These are phyloP conservation scores for Fringilla coelebs DNA, from an alignment of 2,797 vertebrate species.

Conservation along the genomic window DNA sequence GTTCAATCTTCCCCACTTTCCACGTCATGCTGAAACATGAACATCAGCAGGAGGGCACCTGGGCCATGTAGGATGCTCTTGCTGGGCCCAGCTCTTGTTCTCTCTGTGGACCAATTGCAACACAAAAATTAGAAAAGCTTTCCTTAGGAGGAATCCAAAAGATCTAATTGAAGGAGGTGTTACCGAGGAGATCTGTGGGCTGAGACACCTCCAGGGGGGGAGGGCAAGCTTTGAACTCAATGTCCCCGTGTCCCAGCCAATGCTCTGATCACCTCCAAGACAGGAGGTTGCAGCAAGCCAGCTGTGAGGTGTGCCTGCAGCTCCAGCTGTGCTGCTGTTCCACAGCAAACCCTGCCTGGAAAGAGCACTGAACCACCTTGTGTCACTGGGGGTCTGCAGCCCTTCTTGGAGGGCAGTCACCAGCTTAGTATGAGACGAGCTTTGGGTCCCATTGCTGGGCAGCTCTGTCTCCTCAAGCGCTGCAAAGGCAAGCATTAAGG, in stretches of 20 bases:
- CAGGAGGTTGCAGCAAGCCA: background rate
- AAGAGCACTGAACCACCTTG: background rate
- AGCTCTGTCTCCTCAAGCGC: background rate
- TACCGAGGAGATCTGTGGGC: background rate
- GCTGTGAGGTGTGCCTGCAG: background rate
- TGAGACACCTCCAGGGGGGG: background rate
- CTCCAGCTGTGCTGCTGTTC: background rate
- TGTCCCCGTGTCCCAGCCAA: background rate
- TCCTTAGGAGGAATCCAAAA: background rate
- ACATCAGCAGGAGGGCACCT: background rate
- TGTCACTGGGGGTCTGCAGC: background rate
- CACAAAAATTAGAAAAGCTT: background rate
- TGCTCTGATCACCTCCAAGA: fast-evolving
- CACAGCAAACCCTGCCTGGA: fast-evolving
- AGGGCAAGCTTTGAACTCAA: background rate
- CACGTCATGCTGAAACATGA: background rate
- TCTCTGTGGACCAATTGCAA: background rate
- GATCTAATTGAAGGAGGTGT: background rate
- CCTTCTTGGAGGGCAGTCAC: background rate
- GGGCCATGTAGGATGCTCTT: background rate
- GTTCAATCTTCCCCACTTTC: background rate
- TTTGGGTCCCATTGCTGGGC: background rate
- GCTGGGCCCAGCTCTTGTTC: background rate
- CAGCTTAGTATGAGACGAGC: background rate
- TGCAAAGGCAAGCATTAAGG: background rate